Percentiles rank a stretch among this genome's conserved stretches.
Conservation (phyloP, 2,888 invertebrate species). For the Cryptosula pallasiana region DNA sequence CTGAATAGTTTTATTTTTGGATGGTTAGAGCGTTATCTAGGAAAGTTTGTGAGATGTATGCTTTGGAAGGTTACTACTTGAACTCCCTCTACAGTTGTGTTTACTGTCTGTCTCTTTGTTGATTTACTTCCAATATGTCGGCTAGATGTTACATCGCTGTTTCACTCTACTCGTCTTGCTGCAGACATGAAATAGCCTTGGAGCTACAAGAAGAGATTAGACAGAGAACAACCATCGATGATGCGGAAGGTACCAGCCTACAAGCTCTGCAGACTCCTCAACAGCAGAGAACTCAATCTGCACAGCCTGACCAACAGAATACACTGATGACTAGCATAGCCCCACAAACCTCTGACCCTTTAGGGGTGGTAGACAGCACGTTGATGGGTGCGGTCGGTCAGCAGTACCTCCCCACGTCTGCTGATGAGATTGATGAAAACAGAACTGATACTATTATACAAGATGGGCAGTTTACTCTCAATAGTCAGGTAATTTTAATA, state of each 20-base stretch:
- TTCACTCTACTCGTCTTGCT: too few relatives aligned
- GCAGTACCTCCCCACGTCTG: not conserved
- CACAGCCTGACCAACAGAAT: not conserved
- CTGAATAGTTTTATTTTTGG: too few relatives aligned
- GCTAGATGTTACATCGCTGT: too few relatives aligned
- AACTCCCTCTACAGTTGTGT: too few relatives aligned
- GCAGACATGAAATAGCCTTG: conserved; percentile 56
- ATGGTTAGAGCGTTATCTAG: too few relatives aligned
- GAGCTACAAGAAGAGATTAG: conserved; percentile 36
- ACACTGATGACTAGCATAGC: conserved; percentile 10
- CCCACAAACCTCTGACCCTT: conserved; percentile 7
- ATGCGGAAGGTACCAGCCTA: conserved; percentile 2
- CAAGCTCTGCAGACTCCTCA: conserved; percentile 20
- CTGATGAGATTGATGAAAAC: not conserved
- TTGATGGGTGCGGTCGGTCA: conserved; percentile 1
- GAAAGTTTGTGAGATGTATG: too few relatives aligned
- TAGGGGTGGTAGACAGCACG: conserved; percentile 19
- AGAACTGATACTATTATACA: conserved; percentile 12
- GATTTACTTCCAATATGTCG: too few relatives aligned
- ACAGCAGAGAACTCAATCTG: conserved; percentile 6
- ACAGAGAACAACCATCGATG: not conserved
- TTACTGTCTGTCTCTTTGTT: too few relatives aligned
- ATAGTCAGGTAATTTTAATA: conserved; percentile 4
- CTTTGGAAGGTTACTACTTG: too few relatives aligned
- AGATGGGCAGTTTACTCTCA: conserved; percentile 19